A percentile compares a stretch with the other conserved stretches of the same genome.
Evolutionary conservation across 1,140 invertebrate species (phyloP).

Genomic region (Octopus sinensis): DNA sequence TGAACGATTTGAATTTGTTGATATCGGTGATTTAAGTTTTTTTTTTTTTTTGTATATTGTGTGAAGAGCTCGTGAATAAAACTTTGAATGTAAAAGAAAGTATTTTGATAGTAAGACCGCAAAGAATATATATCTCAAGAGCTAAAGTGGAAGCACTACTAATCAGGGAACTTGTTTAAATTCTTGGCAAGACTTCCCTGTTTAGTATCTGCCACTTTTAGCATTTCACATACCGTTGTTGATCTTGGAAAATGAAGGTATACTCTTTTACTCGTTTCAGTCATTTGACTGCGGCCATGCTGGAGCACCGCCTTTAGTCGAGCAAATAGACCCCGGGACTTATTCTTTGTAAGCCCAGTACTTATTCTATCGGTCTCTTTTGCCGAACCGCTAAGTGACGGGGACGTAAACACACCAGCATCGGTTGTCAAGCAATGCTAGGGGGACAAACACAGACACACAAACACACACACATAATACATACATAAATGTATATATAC

Average conservation of each 20-base stretch:
- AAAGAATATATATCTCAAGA: slow-evolving; percentile 6
- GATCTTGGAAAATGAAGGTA: not conserved
- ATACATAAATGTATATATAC: no score
- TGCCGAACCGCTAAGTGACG: no score
- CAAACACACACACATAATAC: no score
- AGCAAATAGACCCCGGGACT: no score
- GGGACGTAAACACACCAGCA: no score
- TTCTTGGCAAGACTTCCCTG: not conserved
- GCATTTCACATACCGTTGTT: slow-evolving; percentile 1
- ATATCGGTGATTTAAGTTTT: not conserved
- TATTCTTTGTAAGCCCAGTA: no score
- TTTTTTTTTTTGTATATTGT: slow-evolving; percentile 1
- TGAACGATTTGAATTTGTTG: not conserved
- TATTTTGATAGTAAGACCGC: slow-evolving; percentile 4
- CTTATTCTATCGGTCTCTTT: no score
- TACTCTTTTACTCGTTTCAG: no score
- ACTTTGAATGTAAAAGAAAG: not conserved
- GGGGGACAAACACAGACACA: no score
- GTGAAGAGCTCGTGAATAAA: not conserved
- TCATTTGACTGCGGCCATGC: no score
- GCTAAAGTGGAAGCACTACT: not conserved
- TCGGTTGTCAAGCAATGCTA: no score
- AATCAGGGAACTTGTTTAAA: not conserved
- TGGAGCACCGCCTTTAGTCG: no score
- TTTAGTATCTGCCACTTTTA: not conserved